These are phyloP conservation scores for Venturia canescens DNA, from an alignment of 1,140 invertebrate genomes.

Conservation along the genomic window DNA sequence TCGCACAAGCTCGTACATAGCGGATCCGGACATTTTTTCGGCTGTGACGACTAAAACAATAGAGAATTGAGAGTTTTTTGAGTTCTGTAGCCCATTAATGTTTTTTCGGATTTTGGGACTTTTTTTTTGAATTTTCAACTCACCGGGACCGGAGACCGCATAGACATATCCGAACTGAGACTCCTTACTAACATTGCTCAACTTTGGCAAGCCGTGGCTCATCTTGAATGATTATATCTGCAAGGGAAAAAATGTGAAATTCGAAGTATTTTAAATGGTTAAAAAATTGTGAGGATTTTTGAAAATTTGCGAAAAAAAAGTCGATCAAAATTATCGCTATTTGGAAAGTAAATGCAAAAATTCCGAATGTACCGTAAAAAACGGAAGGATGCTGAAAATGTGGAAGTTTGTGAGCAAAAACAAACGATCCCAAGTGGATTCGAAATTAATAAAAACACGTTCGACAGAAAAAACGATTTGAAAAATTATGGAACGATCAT, in stretches of 20 bases:
- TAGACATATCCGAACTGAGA: conserved; percentile 95
- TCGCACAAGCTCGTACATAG: conserved; percentile 99
- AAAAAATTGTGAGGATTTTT: too few relatives aligned
- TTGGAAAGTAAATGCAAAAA: too few relatives aligned
- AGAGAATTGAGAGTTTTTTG: background rate
- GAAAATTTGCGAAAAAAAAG: too few relatives aligned
- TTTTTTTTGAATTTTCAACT: conserved; percentile 36
- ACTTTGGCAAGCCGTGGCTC: conserved; percentile 81
- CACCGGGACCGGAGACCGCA: conserved; percentile 91
- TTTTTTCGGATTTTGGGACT: background rate
- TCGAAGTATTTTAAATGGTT: too few relatives aligned
- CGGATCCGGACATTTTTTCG: conserved; percentile 98
- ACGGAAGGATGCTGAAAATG: too few relatives aligned
- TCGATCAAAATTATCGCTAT: too few relatives aligned
- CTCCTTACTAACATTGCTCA: conserved; percentile 92
- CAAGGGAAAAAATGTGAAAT: conserved; percentile 36
- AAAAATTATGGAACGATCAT: too few relatives aligned
- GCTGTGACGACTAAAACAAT: conserved; percentile 93
- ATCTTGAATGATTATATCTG: conserved; percentile 66
- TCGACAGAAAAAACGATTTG: too few relatives aligned
- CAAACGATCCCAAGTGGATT: conserved; percentile 6
- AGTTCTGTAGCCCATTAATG: background rate
- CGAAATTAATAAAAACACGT: background rate
- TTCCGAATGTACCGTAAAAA: too few relatives aligned
- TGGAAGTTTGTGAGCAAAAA: conserved; percentile 39